A percentile compares a stretch with the other conserved stretches of the same genome.
Evolutionary conservation across 2,113 vertebrate genomes (phyloP).

Genomic region (Cnemophilus loriae): DNA sequence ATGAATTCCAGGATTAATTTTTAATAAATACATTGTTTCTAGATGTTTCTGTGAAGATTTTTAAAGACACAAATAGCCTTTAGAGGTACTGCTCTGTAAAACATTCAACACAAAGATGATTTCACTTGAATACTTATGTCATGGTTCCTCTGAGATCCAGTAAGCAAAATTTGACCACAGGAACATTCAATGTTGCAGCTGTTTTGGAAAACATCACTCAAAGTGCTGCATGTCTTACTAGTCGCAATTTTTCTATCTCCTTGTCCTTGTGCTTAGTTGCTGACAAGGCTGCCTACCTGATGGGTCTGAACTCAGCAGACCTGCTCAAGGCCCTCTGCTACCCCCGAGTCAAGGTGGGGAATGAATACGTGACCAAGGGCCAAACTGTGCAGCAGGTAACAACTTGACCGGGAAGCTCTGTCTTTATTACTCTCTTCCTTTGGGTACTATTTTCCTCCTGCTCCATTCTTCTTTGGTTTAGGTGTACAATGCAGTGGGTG

Average conservation of each 20-base stretch:
- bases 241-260: background rate
- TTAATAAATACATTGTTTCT: background rate
- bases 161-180: background rate
- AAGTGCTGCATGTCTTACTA: background rate
- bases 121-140: background rate
- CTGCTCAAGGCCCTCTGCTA: background rate
- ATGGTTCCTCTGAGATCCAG: background rate
- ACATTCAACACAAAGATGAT: background rate
- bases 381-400: constrained; percentile 30
- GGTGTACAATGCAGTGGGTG: constrained; percentile 70
- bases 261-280: constrained; percentile 66
- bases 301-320: constrained; percentile 6
- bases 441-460: too few species aligned
- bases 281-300: constrained; percentile 72
- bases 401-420: too few species aligned
- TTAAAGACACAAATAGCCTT: background rate
- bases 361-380: background rate
- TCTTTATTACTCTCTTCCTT: too few species aligned
- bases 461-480: background rate
- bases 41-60: background rate
- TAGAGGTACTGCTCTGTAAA: background rate
- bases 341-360: background rate
- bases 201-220: background rate
- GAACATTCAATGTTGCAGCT: background rate
- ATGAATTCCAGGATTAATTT: background rate